phyloP scores from a whole-genome alignment of 2,113 vertebrate genomes.

The Odocoileus hemionus region DNA sequence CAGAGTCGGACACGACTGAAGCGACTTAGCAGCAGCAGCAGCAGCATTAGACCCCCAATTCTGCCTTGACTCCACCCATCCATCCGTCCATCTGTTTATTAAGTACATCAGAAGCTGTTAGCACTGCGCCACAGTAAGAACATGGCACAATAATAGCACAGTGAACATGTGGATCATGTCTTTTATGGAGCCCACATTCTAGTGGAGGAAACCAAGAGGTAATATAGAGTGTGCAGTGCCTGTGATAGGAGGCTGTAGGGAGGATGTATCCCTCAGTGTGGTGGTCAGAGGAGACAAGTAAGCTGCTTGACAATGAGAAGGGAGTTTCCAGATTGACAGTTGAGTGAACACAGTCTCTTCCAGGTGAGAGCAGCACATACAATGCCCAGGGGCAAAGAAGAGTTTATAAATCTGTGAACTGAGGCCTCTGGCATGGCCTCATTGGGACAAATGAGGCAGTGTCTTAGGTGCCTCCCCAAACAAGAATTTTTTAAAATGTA shows the following conservation, averaged over 20 bases:
- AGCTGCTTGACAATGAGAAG: not conserved
- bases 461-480: too few relatives aligned
- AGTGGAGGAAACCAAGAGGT: not conserved
- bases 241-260: not conserved
- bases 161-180: too few relatives aligned
- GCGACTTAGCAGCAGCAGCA: too few relatives aligned
- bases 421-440: not conserved
- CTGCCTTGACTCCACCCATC: not conserved
- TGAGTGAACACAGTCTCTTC: not conserved
- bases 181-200: too few relatives aligned
- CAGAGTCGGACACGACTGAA: too few relatives aligned
- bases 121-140: too few relatives aligned
- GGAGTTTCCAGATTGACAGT: not conserved
- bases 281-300: not conserved
- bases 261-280: not conserved
- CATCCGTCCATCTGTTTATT: not conserved
- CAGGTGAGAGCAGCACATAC: not conserved
- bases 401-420: not conserved
- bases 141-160: not conserved
- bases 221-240: not conserved
- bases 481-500: not conserved
- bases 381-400: not conserved
- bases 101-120: not conserved
- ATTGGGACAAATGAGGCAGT: not conserved
- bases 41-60: not conserved